Conservation (phyloP, 1,140 invertebrate species). For the Hydropsyche tenuis region DNA sequence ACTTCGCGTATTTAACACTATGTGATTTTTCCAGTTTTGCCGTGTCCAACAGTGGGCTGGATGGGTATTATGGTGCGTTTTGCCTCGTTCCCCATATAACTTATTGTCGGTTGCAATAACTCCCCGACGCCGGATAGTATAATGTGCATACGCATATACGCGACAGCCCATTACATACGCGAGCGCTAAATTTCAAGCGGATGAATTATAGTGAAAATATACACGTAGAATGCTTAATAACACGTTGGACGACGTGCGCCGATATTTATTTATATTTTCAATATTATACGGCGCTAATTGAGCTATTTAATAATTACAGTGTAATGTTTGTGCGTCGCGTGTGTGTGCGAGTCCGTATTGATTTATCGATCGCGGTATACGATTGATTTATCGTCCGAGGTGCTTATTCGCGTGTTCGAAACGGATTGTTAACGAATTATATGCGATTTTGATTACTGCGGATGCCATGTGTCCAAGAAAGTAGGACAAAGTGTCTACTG, state of each 20-base stretch:
- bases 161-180: neutral
- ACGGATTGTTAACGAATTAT: slow-evolving; percentile 27
- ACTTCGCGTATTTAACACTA: too few relatives aligned
- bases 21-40: too few relatives aligned
- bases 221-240: slow-evolving; percentile 15
- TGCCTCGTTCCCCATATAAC: too few relatives aligned
- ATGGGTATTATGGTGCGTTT: too few relatives aligned
- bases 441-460: slow-evolving; percentile 8
- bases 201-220: slow-evolving; percentile 14
- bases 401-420: neutral
- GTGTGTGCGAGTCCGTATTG: neutral
- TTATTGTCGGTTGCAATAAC: too few relatives aligned
- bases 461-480: neutral
- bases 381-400: slow-evolving; percentile 20
- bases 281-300: slow-evolving; percentile 16
- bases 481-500: slow-evolving; percentile 9
- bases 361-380: neutral
- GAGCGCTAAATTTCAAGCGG: slow-evolving; percentile 12
- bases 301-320: slow-evolving; percentile 21
- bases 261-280: slow-evolving; percentile 28
- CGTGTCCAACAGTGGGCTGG: too few relatives aligned
- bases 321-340: slow-evolving; percentile 5
- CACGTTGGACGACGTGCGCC: slow-evolving; percentile 18
- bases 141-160: too few relatives aligned
- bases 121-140: too few relatives aligned